Evolutionary conservation across 1,140 invertebrate genomes (phyloP), one percentile per base, ranked within the genome.

Genomic region (Archivesica marissinica): DNA sequence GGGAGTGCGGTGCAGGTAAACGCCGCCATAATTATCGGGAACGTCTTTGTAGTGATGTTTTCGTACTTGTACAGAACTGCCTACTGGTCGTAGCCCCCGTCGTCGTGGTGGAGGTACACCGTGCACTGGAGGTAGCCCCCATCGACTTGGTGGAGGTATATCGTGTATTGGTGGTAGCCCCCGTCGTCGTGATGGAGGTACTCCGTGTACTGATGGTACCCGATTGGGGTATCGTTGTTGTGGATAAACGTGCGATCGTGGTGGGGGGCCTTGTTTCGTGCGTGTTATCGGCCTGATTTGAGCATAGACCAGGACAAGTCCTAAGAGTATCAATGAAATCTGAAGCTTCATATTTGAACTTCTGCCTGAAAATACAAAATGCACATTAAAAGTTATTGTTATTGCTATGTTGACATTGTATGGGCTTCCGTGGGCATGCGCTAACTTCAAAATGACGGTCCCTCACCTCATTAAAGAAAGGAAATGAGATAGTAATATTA

Each of bases 361-460:
- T 64, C 59, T 64, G 59, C 59, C 59, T 64, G 30, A 64, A 35
- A 64, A 64, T n/a, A n/a, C n/a, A n/a, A n/a, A n/a, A n/a, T n/a
- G n/a, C n/a, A n/a, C n/a, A n/a, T n/a, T n/a, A n/a, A n/a, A n/a
- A n/a, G n/a, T n/a, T n/a, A n/a, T n/a, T n/a, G n/a, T n/a, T n/a
- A n/a, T n/a, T n/a, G n/a, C n/a, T n/a, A n/a, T n/a, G n/a, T n/a
- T n/a, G n/a, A n/a, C n/a, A n/a, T n/a, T n/a, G n/a, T n/a, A n/a
- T n/a, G n/a, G n/a, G n/a, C n/a, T n/a, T n/a, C n/a, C n/a, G n/a
- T n/a, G n/a, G n/a, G n/a, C n/a, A n/a, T n/a, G n/a, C n/a, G n/a
- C n/a, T n/a, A n/a, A n/a, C n/a, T n/a, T n/a, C n/a, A n/a, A n/a
- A n/a, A n/a, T n/a, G n/a, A n/a, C n/a, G n/a, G n/a, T n/a, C n/a